A percentile compares a stretch with the other conserved stretches of the same genome.
These are phyloP conservation scores for Excalfactoria chinensis DNA, from an alignment of 2,113 vertebrate genomes.

Conservation along the genomic window DNA sequence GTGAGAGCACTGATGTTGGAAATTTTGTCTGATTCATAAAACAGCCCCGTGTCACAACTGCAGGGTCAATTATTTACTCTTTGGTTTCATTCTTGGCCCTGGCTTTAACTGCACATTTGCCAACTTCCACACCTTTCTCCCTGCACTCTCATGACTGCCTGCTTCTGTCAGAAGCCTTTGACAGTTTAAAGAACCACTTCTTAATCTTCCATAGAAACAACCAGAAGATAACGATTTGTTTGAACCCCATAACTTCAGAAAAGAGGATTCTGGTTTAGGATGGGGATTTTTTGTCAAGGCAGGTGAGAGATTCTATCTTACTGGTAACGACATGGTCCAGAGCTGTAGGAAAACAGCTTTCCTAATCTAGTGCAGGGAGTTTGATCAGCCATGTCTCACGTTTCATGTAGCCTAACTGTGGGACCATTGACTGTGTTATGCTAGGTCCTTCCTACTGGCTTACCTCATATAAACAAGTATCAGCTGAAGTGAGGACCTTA, in stretches of 20 bases:
- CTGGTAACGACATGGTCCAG: background rate
- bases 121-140: background rate
- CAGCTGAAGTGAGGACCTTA: background rate
- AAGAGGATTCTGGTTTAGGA: background rate
- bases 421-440: background rate
- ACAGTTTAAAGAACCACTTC: background rate
- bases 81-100: background rate
- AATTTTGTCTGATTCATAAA: background rate
- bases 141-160: background rate
- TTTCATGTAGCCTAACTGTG: background rate
- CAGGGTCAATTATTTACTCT: background rate
- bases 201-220: background rate
- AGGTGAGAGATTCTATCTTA: background rate
- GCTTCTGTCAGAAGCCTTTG: background rate
- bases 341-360: background rate
- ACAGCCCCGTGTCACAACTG: background rate
- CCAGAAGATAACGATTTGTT: background rate
- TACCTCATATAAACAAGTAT: background rate
- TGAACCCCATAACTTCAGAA: background rate
- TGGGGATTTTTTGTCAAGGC: background rate
- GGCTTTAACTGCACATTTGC: background rate
- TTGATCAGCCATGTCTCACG: background rate
- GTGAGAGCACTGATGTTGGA: background rate
- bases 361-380: background rate
- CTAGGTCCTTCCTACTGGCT: background rate